Evolutionary conservation across 2,797 vertebrate species (phyloP).

Genomic region (Meriones psammophilus): DNA sequence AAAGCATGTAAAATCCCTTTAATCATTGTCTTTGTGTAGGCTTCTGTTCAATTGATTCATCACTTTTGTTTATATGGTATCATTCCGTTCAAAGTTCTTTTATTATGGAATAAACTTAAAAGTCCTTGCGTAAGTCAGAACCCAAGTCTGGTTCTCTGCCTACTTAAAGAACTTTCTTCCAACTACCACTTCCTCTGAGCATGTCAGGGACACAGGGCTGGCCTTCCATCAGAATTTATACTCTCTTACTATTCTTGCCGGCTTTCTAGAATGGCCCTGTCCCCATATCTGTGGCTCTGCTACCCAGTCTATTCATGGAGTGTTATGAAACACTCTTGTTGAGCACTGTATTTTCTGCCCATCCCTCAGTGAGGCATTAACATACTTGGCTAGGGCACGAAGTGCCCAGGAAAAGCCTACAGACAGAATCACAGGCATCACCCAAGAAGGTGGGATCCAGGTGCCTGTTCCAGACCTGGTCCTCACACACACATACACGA

Average conservation of each 20-base stretch:
- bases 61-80: not conserved
- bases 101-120: not conserved
- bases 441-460: not conserved
- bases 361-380: not conserved
- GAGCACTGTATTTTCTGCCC: not conserved
- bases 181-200: not conserved
- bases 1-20: not conserved
- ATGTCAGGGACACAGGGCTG: too few species aligned
- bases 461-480: not conserved
- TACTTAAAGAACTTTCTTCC: not conserved
- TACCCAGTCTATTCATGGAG: not conserved
- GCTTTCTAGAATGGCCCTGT: not conserved
- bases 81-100: not conserved
- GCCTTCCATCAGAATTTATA: not conserved
- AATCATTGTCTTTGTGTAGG: not conserved
- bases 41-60: not conserved
- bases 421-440: not conserved
- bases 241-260: not conserved
- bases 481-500: not conserved
- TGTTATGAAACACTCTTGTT: not conserved
- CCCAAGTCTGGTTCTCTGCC: not conserved
- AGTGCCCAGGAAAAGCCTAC: not conserved
- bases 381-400: not conserved
- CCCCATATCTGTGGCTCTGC: not conserved
- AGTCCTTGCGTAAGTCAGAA: not conserved